Evolutionary conservation across 2,797 vertebrate genomes (phyloP).

Genomic region (Dicrostonyx torquatus): DNA sequence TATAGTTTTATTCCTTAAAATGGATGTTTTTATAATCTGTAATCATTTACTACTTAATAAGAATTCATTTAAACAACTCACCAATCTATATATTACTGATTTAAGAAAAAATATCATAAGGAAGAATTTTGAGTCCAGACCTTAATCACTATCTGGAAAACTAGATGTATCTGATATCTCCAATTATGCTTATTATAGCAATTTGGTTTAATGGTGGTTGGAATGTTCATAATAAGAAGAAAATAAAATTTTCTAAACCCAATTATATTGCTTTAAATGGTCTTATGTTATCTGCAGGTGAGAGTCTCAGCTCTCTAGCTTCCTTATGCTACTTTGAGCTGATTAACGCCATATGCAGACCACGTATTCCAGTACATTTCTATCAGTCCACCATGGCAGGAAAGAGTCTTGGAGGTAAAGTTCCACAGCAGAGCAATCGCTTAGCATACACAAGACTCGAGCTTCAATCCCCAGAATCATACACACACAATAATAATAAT

Average conservation of each 20-base stretch:
- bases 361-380: not conserved
- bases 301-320: not conserved
- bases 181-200: not conserved
- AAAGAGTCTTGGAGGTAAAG: not conserved
- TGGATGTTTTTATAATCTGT: slow-evolving; percentile 14
- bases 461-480: not conserved
- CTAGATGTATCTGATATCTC: not conserved
- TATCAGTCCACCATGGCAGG: slow-evolving; percentile 14
- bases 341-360: not conserved
- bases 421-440: not conserved
- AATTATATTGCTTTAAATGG: slow-evolving; percentile 6
- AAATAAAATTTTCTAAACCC: slow-evolving; percentile 10
- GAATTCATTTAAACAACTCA: slow-evolving; percentile 29
- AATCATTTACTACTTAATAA: slow-evolving; percentile 33
- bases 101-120: not conserved
- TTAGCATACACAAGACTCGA: not conserved
- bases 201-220: not conserved
- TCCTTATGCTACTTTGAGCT: not conserved
- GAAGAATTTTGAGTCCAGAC: slow-evolving; percentile 24
- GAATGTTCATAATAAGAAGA: not conserved
- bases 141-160: slow-evolving; percentile 28
- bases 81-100: not conserved
- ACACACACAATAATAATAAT: not conserved
- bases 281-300: not conserved
- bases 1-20: not conserved